Conservation (phyloP, 2,888 invertebrate genomes). For the Charanyca ferruginea region DNA sequence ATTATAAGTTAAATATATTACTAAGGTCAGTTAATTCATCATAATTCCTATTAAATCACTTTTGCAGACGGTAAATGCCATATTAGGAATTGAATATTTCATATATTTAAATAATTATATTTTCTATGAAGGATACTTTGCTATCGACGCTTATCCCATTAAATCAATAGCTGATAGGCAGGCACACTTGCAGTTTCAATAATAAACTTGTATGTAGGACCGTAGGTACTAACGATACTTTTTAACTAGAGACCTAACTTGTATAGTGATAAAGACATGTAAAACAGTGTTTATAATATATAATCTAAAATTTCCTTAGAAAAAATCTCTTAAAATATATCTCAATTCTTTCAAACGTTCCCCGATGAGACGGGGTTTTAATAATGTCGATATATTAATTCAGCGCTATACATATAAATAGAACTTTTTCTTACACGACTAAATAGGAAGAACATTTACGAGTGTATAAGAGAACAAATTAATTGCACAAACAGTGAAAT, state of each 20-base stretch:
- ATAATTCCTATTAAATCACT: conserved; percentile 88
- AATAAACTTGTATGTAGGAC: conserved; percentile 71
- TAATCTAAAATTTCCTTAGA: conserved; percentile 85
- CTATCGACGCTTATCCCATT: conserved; percentile 75
- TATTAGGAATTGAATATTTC: conserved; percentile 88
- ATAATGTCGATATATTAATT: conserved; percentile 80
- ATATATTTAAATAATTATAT: conserved; percentile 75
- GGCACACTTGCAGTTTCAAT: conserved; percentile 79
- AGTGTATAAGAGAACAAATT: conserved; percentile 84
- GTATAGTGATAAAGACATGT: conserved; percentile 87
- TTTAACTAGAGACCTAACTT: conserved; percentile 82
- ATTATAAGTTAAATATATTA: conserved; percentile 82
- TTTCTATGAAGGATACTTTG: conserved; percentile 73
- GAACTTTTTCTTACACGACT: conserved; percentile 83
- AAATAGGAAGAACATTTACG: conserved; percentile 88
- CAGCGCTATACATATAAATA: conserved; percentile 88
- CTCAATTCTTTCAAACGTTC: conserved; percentile 82
- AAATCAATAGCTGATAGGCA: conserved; percentile 80
- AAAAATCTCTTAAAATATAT: conserved; percentile 91
- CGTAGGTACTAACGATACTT: conserved; percentile 69
- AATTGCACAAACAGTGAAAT: conserved; percentile 87
- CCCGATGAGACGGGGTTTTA: conserved; percentile 75
- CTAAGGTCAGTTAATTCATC: conserved; percentile 83
- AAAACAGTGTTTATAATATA: conserved; percentile 81
- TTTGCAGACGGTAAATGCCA: conserved; percentile 90